A percentile compares a stretch with the other conserved stretches of the same genome.
Evolutionary conservation across 2,797 vertebrate genomes (phyloP).

Genomic region (Brotula barbata): DNA sequence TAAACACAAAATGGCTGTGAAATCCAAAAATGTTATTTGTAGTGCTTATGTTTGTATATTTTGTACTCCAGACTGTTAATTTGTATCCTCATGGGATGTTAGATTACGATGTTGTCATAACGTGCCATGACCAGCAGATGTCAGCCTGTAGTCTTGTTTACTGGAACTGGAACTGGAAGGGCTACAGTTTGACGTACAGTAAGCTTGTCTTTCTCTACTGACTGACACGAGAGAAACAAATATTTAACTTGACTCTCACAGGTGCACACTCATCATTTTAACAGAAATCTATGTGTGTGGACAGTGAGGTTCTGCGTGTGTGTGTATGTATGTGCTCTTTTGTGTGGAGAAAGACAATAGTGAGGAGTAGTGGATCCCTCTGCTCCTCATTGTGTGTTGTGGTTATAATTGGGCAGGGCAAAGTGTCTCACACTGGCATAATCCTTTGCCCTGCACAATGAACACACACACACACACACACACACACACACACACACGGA

Average conservation of each 20-base stretch:
- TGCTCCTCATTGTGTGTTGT: conserved; percentile 32
- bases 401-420: conserved; percentile 64
- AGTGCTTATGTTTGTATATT: too few species aligned
- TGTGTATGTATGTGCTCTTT: neutral
- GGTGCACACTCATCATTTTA: too few species aligned
- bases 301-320: conserved; percentile 2
- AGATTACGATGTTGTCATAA: conserved; percentile 58
- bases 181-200: neutral
- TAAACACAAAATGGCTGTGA: too few species aligned
- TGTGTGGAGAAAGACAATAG: conserved; percentile 8
- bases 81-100: too few species aligned
- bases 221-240: neutral
- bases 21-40: too few species aligned
- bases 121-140: conserved; percentile 63
- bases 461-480: neutral
- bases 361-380: conserved; percentile 18
- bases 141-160: conserved; percentile 43
- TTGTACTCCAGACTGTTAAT: too few species aligned
- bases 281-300: neutral
- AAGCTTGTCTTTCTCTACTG: neutral
- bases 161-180: conserved; percentile 24
- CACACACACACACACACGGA: neutral
- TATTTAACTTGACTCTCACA: neutral
- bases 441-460: conserved; percentile 32
- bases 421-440: conserved; percentile 56